Conservation (phyloP, 2,888 invertebrate species). For the Dexiosoma caninum region DNA sequence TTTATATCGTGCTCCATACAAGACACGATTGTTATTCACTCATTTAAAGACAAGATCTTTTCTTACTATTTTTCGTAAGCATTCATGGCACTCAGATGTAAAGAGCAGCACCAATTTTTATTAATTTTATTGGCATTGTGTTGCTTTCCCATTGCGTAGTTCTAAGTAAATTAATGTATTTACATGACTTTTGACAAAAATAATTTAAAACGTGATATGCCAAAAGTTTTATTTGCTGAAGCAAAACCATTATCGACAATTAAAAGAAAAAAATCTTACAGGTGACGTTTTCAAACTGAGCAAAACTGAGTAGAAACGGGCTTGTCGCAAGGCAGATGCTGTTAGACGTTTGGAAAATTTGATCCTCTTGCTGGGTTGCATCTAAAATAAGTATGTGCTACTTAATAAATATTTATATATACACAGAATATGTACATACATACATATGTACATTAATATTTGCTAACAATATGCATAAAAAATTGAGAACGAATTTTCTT, state of each 20-base stretch:
- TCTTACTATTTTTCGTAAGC: not conserved
- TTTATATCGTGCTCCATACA: too few relatives aligned
- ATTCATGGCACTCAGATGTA: not conserved
- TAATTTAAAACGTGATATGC: slow-evolving; percentile 43
- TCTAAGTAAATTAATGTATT: not conserved
- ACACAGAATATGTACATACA: not conserved
- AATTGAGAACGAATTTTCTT: slow-evolving; percentile 11
- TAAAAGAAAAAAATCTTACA: slow-evolving; percentile 8
- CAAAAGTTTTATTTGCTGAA: slow-evolving; percentile 9
- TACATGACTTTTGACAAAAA: not conserved
- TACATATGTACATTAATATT: not conserved
- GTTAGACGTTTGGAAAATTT: not conserved
- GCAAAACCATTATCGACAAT: not conserved
- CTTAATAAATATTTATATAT: not conserved
- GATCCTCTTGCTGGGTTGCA: not conserved
- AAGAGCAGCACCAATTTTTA: not conserved
- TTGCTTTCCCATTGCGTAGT: not conserved
- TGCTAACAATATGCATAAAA: not conserved
- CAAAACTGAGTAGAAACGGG: slow-evolving; percentile 16
- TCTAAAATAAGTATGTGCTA: too few relatives aligned
- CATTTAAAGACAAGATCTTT: not conserved
- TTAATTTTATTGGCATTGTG: not conserved
- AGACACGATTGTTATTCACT: too few relatives aligned
- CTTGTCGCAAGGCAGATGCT: not conserved
- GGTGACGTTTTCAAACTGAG: not conserved